A percentile compares a stretch with the other conserved stretches of the same genome.
Evolutionary conservation across 2,888 invertebrate species (phyloP).

Genomic region (Trachelus troglodyta): DNA sequence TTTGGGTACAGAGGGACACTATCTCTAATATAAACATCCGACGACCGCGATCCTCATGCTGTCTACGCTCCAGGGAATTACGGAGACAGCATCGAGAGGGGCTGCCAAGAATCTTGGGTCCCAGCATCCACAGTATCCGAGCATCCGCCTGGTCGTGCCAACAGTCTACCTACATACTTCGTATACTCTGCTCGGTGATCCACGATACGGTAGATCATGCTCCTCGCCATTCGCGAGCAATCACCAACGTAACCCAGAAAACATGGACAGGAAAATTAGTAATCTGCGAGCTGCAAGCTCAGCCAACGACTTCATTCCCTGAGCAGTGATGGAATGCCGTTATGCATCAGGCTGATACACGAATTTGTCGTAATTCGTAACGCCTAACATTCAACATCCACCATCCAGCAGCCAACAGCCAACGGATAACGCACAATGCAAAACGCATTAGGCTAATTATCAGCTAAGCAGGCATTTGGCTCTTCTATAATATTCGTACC

Average conservation of each 20-base stretch:
- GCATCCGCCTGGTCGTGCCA: constrained; percentile 44
- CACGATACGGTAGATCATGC: neutral
- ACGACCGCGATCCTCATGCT: constrained; percentile 50
- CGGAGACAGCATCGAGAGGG: constrained; percentile 25
- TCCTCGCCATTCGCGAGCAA: neutral
- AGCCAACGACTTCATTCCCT: constrained; percentile 41
- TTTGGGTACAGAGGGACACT: constrained; percentile 42
- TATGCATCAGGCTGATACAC: constrained; percentile 53
- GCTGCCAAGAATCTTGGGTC: constrained; percentile 49
- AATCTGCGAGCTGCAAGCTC: neutral
- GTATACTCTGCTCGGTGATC: neutral
- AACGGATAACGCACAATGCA: neutral
- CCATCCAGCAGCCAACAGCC: neutral
- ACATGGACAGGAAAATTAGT: neutral
- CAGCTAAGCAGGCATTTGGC: neutral
- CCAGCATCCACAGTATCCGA: constrained; percentile 26
- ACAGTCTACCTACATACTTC: constrained; percentile 18
- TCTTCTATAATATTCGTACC: neutral
- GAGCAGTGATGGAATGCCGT: constrained; percentile 48
- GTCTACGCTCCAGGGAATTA: constrained; percentile 15
- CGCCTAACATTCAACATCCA: constrained; percentile 30
- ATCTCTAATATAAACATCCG: constrained; percentile 42
- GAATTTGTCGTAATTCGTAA: constrained; percentile 57
- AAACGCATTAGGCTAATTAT: neutral
- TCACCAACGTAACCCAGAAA: neutral